A percentile compares a stretch with the other conserved stretches of the same genome.
These are phyloP conservation scores for Blera fallax DNA, from an alignment of 2,888 invertebrate genomes.

Conservation along the genomic window DNA sequence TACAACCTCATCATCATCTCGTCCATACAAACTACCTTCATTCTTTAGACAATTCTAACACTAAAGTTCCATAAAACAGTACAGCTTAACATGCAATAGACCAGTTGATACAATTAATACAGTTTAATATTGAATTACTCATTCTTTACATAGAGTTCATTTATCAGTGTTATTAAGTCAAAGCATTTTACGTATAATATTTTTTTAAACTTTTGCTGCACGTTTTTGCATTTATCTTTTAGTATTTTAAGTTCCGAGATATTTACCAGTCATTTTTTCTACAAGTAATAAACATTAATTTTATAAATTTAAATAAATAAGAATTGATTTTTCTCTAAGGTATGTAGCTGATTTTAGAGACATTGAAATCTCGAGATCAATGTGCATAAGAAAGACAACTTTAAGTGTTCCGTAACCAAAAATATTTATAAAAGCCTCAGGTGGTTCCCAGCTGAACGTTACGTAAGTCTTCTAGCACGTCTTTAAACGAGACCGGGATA, in stretches of 20 bases:
- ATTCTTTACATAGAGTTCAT: conserved; percentile 58
- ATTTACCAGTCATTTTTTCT: conserved; percentile 55
- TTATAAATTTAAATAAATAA: too few relatives aligned
- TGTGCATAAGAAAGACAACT: too few relatives aligned
- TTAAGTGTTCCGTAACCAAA: too few relatives aligned
- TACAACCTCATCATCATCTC: conserved; percentile 42
- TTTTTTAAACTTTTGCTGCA: conserved; percentile 32
- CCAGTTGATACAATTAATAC: conserved; percentile 58
- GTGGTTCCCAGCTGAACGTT: too few relatives aligned
- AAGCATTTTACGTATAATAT: conserved; percentile 55
- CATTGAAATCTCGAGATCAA: too few relatives aligned
- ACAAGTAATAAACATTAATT: conserved; percentile 53
- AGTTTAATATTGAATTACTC: conserved; percentile 45
- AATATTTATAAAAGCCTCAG: too few relatives aligned
- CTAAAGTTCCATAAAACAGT: conserved; percentile 67
- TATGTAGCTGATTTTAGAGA: too few relatives aligned
- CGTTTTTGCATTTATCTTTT: conserved; percentile 53
- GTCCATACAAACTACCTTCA: conserved; percentile 60
- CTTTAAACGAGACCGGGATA: too few relatives aligned
- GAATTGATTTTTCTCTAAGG: too few relatives aligned
- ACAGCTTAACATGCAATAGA: conserved; percentile 63
- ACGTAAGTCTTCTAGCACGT: too few relatives aligned
- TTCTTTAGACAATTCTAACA: conserved; percentile 63
- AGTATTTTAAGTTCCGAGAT: conserved; percentile 47
- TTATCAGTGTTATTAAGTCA: conserved; percentile 68